Percentiles rank a stretch among this genome's conserved stretches.
Evolutionary conservation across 2,113 vertebrate genomes (phyloP).

Genomic region (Gnathonemus echidnorhynchus): DNA sequence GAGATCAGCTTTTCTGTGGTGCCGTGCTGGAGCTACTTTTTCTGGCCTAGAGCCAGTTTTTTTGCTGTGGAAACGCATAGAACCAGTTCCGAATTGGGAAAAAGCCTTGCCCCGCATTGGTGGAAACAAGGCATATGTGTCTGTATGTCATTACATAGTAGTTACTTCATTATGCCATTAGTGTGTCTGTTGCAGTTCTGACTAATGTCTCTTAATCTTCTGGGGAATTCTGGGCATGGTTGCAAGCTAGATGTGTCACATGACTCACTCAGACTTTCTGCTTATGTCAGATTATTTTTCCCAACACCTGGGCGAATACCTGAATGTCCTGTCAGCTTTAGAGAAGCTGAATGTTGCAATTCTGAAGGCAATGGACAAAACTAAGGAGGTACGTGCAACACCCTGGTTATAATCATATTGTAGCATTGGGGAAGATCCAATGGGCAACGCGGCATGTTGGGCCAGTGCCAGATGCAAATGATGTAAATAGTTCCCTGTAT

Average conservation of each 20-base stretch:
- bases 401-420: neutral
- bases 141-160: neutral
- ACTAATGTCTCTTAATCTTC: neutral
- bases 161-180: neutral
- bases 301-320: conserved; percentile 83
- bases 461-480: neutral
- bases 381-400: conserved; percentile 77
- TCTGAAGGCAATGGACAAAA: conserved; percentile 92
- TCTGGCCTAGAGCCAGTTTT: neutral
- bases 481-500: neutral
- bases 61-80: neutral
- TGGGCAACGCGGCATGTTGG: neutral
- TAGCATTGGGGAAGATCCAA: neutral
- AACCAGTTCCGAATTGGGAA: neutral
- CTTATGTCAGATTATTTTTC: conserved; percentile 84
- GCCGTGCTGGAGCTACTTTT: neutral
- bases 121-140: neutral
- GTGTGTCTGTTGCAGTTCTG: neutral
- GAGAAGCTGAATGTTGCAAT: conserved; percentile 83
- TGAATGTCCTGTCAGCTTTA: conserved; percentile 81
- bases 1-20: neutral
- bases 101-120: neutral
- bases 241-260: neutral
- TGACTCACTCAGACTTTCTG: neutral
- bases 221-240: neutral